These are phyloP conservation scores for Pandemis heparana DNA, from an alignment of 2,888 invertebrate species.

Conservation along the genomic window DNA sequence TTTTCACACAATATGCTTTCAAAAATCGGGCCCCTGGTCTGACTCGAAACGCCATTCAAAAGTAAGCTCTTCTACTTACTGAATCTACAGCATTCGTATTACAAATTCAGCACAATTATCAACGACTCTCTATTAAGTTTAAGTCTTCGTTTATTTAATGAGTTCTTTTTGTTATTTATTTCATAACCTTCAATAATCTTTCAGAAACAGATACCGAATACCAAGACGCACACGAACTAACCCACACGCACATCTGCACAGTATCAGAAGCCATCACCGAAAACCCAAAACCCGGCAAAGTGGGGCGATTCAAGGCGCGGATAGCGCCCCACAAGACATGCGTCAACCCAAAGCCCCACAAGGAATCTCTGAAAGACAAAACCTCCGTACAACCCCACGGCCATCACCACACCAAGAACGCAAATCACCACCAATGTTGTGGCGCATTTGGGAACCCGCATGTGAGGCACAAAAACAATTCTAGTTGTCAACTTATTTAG, in stretches of 20 bases:
- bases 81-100: too few relatives aligned
- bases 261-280: slow-evolving; percentile 58
- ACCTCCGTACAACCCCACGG: slow-evolving; percentile 69
- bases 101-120: too few relatives aligned
- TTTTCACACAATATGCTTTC: too few relatives aligned
- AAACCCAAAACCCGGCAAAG: slow-evolving; percentile 69
- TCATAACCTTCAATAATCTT: slow-evolving; percentile 22
- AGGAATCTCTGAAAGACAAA: slow-evolving; percentile 58
- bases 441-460: slow-evolving; percentile 82
- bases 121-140: too few relatives aligned
- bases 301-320: slow-evolving; percentile 71
- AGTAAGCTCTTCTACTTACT: too few relatives aligned
- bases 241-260: slow-evolving; percentile 57
- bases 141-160: too few relatives aligned
- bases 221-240: slow-evolving; percentile 61
- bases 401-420: slow-evolving; percentile 77
- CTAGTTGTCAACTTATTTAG: slow-evolving; percentile 76
- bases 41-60: too few relatives aligned
- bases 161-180: too few relatives aligned
- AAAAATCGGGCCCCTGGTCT: too few relatives aligned
- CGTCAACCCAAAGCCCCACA: slow-evolving; percentile 58
- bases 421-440: slow-evolving; percentile 81
- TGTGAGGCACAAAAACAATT: slow-evolving; percentile 76
- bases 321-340: slow-evolving; percentile 74
- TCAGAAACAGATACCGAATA: slow-evolving; percentile 78